Conservation (phyloP, 2,888 invertebrate genomes). For the Pantelozetes paolii region DNA sequence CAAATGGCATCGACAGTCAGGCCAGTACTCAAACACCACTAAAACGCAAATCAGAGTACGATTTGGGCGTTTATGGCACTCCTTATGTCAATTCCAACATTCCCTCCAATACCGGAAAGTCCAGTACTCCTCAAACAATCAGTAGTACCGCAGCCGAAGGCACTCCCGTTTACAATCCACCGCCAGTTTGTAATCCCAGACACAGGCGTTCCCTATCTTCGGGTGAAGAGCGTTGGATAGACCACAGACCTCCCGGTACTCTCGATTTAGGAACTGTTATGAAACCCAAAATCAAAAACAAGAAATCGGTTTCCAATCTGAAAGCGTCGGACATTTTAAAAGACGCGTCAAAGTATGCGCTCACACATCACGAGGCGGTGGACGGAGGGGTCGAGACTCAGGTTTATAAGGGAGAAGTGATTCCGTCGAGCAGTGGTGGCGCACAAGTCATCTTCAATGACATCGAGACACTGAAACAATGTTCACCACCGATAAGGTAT, state of each 20-base stretch:
- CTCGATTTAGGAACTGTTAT: conserved; percentile 62
- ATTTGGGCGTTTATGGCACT: neutral
- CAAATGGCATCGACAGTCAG: conserved; percentile 29
- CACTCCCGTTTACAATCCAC: neutral
- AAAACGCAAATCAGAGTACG: conserved; percentile 5
- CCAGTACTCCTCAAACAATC: conserved; percentile 18
- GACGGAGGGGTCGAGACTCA: conserved; percentile 89
- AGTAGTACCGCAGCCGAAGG: neutral
- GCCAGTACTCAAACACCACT: conserved; percentile 20
- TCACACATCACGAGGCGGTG: conserved; percentile 87
- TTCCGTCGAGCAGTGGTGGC: conserved; percentile 89
- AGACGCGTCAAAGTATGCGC: conserved; percentile 75
- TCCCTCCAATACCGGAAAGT: conserved; percentile 1
- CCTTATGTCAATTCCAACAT: neutral
- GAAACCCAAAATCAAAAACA: conserved; percentile 73
- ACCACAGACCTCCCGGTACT: conserved; percentile 69
- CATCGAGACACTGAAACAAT: conserved; percentile 78
- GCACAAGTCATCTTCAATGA: conserved; percentile 91
- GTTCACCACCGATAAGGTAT: conserved; percentile 43
- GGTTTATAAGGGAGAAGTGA: conserved; percentile 86
- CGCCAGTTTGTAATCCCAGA: conserved; percentile 64
- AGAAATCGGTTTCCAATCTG: conserved; percentile 74
- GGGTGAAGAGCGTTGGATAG: conserved; percentile 73
- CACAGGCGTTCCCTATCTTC: conserved; percentile 77
- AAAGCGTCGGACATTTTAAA: conserved; percentile 66